Evolutionary conservation across 1,140 invertebrate genomes (phyloP), one percentile per base, ranked within the genome.

Genomic region (Drosophila virilis): DNA sequence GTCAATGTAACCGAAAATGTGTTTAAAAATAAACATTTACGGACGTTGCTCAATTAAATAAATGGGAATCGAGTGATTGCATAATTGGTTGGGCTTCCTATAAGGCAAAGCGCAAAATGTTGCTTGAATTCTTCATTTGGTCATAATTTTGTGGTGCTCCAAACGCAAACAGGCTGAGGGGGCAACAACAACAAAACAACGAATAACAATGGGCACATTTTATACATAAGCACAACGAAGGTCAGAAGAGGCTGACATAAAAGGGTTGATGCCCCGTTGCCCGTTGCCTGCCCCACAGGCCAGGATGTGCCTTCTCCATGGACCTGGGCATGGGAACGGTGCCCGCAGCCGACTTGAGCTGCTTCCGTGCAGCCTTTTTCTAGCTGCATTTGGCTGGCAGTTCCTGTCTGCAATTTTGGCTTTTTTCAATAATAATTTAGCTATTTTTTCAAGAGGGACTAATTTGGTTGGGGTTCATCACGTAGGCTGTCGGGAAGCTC

Each of bases 221-320:
- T 52, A 78, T 78, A 74, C 75, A 78, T 75, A 70, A 82, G 68
- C 81, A 75, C 72, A 22, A 32, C 71, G 70, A 82, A 78, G 79
- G 79, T 83, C 80, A 78, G 60, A 59, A 48, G 64, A 33, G 38
- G 50, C 74, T 55, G 62, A 59, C 65, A 78, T 66, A 54, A 82
- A 78, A 64, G 75, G 75, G 57, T 62, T 59, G 72, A 35, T 33
- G 17, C 40, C 42, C 51, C 40, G 22, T 46, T 28, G 10, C 15
- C 42, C 48, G 8, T 7, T 38, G 33, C 40, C 48, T 35, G 28
- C 32, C 51, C 8, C 28, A 8, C 12, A 10, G 46, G 10, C 40
- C 38, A 43, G 38, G 38, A 28, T 37, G 15, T 45, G 40, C 22
- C n/a, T 12, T 17, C 13, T 12, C 22, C 32, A 6, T 28, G 38